A percentile compares a stretch with the other conserved stretches of the same genome.
Conservation (phyloP, 92 coral and sea anemone genomes). For the Epizoanthus illoricatus region DNA sequence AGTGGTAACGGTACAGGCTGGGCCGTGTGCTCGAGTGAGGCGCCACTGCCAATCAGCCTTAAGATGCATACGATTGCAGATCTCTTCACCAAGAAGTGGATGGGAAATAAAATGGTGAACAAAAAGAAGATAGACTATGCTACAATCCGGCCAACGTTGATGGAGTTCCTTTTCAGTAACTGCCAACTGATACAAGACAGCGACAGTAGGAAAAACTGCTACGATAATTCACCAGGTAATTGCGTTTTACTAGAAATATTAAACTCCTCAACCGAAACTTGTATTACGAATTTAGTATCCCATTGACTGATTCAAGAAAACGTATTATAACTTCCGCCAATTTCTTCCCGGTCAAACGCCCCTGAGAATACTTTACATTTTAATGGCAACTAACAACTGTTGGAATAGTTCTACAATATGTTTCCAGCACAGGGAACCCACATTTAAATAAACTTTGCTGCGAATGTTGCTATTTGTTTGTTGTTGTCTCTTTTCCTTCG, state of each 20-base stretch:
- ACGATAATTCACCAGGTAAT: not conserved
- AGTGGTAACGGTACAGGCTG: constrained; percentile 20
- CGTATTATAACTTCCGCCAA: no score
- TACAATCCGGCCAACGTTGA: constrained; percentile 10
- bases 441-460: no score
- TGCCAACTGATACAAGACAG: constrained; percentile 16
- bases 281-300: no score
- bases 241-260: not conserved
- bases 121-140: constrained; percentile 23
- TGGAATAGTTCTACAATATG: no score
- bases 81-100: constrained; percentile 41
- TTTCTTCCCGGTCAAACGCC: no score
- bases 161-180: constrained; percentile 34
- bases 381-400: no score
- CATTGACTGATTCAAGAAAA: no score
- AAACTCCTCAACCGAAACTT: no score
- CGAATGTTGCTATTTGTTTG: no score
- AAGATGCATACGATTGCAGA: constrained; percentile 33
- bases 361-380: no score
- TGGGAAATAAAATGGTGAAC: constrained; percentile 10
- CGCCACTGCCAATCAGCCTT: constrained; percentile 42
- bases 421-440: no score
- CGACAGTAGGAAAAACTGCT: constrained; percentile 40
- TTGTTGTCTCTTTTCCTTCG: no score
- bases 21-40: constrained; percentile 23